Percentiles rank a stretch among this genome's conserved stretches.
These are phyloP conservation scores for Macrobrachium rosenbergii DNA, from an alignment of 1,140 invertebrate genomes.

Conservation along the genomic window DNA sequence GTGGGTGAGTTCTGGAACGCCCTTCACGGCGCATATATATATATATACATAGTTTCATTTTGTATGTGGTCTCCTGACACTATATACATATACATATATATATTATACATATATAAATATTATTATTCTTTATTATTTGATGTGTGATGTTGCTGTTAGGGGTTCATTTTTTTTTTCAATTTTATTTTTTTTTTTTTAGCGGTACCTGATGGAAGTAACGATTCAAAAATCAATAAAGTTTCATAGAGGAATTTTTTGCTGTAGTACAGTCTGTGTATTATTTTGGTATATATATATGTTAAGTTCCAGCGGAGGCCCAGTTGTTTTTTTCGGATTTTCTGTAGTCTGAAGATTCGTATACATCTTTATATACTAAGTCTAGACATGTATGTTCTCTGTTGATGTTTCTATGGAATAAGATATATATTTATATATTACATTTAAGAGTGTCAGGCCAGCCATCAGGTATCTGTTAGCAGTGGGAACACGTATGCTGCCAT, in stretches of 20 bases:
- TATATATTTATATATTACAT: too few species aligned
- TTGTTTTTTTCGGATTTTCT: too few species aligned
- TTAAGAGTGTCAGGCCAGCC: not conserved
- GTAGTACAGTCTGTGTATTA: not conserved
- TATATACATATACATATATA: too few species aligned
- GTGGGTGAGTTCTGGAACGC: constrained; percentile 78
- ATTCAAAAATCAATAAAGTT: too few species aligned
- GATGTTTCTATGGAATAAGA: too few species aligned
- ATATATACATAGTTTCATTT: not conserved
- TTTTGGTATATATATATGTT: not conserved
- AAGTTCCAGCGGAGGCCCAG: too few species aligned
- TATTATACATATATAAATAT: not conserved
- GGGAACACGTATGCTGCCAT: constrained; percentile 47
- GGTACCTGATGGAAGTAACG: constrained; percentile 46
- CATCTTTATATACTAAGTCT: too few species aligned
- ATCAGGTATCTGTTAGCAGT: constrained; percentile 31
- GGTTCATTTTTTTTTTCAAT: not conserved
- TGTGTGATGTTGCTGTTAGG: constrained; percentile 56
- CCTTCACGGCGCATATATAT: too few species aligned
- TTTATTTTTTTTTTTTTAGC: constrained; percentile 8
- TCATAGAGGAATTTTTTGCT: constrained; percentile 1
- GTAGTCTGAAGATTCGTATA: too few species aligned
- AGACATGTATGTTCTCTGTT: too few species aligned
- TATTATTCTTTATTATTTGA: constrained; percentile 2
- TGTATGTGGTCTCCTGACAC: not conserved